Conservation (phyloP, 1,140 invertebrate genomes). For the Lerema accius region DNA sequence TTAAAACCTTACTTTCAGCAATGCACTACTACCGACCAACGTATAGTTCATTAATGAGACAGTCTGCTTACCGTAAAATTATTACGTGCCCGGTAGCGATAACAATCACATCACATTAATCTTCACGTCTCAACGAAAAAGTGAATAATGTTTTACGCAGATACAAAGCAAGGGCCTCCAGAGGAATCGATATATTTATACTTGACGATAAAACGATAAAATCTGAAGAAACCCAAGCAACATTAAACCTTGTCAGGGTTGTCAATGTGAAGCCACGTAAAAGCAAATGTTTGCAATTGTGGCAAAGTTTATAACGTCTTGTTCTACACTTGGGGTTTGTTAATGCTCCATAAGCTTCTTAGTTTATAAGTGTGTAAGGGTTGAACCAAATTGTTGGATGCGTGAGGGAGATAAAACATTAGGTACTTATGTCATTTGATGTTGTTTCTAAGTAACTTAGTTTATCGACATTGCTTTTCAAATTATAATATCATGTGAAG, state of each 20-base stretch:
- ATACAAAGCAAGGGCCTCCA: slow-evolving; percentile 14
- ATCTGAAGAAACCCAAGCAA: slow-evolving; percentile 27
- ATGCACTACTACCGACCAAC: too few relatives aligned
- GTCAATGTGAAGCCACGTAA: slow-evolving; percentile 6
- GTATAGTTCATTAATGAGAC: too few relatives aligned
- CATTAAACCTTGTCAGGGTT: slow-evolving; percentile 35
- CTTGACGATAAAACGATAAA: slow-evolving; percentile 36
- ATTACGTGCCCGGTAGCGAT: neutral
- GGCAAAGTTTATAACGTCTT: slow-evolving; percentile 16
- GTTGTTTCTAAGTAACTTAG: neutral
- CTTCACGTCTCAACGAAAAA: neutral
- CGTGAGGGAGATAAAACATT: neutral
- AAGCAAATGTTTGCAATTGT: slow-evolving; percentile 7
- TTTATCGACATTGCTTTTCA: neutral
- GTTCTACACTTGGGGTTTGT: slow-evolving; percentile 28
- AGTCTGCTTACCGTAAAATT: neutral
- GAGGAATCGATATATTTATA: slow-evolving; percentile 34
- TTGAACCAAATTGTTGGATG: neutral
- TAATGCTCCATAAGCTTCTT: slow-evolving; percentile 24
- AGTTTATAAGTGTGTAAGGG: slow-evolving; percentile 8
- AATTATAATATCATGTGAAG: neutral
- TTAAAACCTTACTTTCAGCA: too few relatives aligned
- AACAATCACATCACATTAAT: slow-evolving; percentile 2
- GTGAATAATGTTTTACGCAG: slow-evolving; percentile 23
- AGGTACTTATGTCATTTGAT: neutral